Conservation (phyloP, 2,797 vertebrate species). For the Crenichthys baileyi region DNA sequence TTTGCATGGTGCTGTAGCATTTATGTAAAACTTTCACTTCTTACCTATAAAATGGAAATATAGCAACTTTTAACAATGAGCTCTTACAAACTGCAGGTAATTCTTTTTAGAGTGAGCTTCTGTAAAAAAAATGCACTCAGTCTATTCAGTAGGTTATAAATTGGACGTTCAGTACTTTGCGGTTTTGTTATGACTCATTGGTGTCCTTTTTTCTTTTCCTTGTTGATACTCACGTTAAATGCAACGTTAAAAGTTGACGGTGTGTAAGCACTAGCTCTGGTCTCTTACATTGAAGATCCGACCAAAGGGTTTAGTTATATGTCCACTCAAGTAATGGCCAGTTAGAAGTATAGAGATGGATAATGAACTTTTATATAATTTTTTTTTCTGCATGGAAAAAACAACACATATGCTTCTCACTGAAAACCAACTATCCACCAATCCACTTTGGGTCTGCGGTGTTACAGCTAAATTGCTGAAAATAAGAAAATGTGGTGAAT, state of each 20-base stretch:
- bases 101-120: not conserved
- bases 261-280: no score
- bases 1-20: no score
- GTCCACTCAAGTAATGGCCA: not conserved
- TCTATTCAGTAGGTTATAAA: not conserved
- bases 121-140: not conserved
- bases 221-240: no score
- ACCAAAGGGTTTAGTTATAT: not conserved
- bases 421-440: not conserved
- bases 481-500: not conserved
- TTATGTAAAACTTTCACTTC: not conserved
- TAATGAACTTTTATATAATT: not conserved
- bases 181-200: not conserved
- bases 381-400: not conserved
- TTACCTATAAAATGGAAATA: not conserved
- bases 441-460: not conserved
- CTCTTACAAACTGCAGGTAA: not conserved
- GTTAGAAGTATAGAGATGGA: conserved; percentile 1
- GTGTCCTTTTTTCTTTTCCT: not conserved
- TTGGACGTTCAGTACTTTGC: not conserved
- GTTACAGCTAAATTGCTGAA: not conserved
- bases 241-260: no score
- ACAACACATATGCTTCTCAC: not conserved
- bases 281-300: not conserved
- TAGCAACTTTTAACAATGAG: not conserved